phyloP scores from a whole-genome alignment of 2,113 vertebrate species.

The Seriola aureovittata region DNA sequence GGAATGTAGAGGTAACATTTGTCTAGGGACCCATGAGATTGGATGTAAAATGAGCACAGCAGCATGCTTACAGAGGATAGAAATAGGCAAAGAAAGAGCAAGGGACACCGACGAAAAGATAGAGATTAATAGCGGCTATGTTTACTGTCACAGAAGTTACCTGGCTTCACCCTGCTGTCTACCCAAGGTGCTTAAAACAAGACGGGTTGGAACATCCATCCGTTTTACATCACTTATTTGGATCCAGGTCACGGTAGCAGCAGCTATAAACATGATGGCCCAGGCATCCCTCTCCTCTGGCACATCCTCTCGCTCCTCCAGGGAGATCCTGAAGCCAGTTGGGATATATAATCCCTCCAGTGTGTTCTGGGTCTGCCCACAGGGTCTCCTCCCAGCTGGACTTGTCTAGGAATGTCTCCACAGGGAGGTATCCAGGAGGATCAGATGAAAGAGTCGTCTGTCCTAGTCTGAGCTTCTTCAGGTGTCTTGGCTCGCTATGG shows the following conservation, averaged over 20 bases:
- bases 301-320: conserved; percentile 5
- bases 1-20: conserved; percentile 60
- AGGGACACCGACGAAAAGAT: neutral
- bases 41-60: conserved; percentile 47
- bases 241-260: neutral
- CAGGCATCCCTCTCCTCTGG: neutral
- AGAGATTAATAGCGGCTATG: neutral
- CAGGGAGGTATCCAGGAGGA: neutral
- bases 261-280: neutral
- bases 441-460: neutral
- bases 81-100: conserved; percentile 9
- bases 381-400: conserved; percentile 17
- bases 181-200: neutral
- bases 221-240: neutral
- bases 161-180: neutral
- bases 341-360: conserved; percentile 16
- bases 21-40: conserved; percentile 55
- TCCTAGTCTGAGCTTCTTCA: too few species aligned
- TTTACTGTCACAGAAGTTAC: neutral
- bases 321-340: conserved; percentile 2
- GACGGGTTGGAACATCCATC: neutral
- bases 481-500: too few species aligned
- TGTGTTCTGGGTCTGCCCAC: conserved; percentile 1
- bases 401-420: neutral
- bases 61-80: conserved; percentile 1